Percentiles rank a stretch among this genome's conserved stretches.
Conservation (phyloP, 2,113 vertebrate genomes). For the Corythaeola cristata region DNA sequence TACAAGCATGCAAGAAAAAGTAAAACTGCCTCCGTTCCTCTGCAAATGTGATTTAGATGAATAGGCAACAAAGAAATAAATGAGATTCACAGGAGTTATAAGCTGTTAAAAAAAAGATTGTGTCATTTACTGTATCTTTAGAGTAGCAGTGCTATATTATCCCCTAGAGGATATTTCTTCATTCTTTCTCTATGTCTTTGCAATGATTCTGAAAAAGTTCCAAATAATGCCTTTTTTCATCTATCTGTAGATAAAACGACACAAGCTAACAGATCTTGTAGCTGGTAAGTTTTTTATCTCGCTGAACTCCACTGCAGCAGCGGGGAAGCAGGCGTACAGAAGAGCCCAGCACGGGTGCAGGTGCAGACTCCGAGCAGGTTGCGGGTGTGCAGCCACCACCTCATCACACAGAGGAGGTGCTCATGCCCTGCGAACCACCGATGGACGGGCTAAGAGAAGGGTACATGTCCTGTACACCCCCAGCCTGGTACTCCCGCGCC, state of each 20-base stretch:
- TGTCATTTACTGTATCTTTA: neutral
- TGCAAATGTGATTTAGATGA: neutral
- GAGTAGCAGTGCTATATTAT: neutral
- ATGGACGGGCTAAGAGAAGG: neutral
- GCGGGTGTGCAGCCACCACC: neutral
- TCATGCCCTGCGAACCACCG: fast-evolving
- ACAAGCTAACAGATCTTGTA: neutral
- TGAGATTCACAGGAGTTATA: neutral
- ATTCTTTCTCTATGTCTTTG: neutral
- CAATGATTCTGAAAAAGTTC: neutral
- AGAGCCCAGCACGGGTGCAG: neutral
- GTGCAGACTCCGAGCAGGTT: neutral
- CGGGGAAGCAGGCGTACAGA: fast-evolving
- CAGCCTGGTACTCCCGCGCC: neutral
- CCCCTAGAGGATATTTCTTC: neutral
- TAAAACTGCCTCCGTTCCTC: neutral
- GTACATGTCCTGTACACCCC: fast-evolving
- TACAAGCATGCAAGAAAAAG: neutral
- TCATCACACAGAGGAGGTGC: fast-evolving
- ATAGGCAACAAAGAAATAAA: neutral
- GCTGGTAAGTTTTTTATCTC: neutral
- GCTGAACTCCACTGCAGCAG: neutral
- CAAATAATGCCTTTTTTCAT: neutral
- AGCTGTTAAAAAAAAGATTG: neutral
- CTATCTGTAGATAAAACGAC: neutral